Conservation (phyloP, 2,797 vertebrate species). For the Poliocrania exsul region DNA sequence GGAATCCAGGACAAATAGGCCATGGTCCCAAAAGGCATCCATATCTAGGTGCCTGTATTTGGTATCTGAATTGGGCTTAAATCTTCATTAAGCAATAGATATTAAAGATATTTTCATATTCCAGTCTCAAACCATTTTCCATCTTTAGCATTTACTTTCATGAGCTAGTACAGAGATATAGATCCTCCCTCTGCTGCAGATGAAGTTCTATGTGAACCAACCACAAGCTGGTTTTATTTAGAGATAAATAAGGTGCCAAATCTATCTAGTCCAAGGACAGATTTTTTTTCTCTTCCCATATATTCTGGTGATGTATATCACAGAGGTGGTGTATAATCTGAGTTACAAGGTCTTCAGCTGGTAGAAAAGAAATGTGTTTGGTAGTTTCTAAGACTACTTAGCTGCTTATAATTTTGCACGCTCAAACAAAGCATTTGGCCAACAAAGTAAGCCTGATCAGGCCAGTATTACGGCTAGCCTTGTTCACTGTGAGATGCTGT, state of each 20-base stretch:
- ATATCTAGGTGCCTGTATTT: background rate
- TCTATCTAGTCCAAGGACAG: background rate
- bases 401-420: background rate
- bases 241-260: background rate
- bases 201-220: background rate
- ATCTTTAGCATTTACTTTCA: background rate
- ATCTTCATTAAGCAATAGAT: background rate
- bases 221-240: background rate
- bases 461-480: background rate
- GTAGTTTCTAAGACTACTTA: background rate
- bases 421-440: background rate
- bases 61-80: background rate
- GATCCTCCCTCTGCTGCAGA: background rate
- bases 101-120: background rate
- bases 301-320: background rate
- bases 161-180: background rate
- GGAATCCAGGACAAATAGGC: background rate
- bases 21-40: background rate
- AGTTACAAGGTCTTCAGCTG: background rate
- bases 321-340: background rate
- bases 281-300: background rate
- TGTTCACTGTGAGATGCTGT: background rate
- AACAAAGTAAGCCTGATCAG: background rate
- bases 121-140: background rate
- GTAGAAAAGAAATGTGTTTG: background rate